These are phyloP conservation scores for Pachyseris speciosa DNA, from an alignment of 64 coral and sea anemone genomes.

Conservation along the genomic window DNA sequence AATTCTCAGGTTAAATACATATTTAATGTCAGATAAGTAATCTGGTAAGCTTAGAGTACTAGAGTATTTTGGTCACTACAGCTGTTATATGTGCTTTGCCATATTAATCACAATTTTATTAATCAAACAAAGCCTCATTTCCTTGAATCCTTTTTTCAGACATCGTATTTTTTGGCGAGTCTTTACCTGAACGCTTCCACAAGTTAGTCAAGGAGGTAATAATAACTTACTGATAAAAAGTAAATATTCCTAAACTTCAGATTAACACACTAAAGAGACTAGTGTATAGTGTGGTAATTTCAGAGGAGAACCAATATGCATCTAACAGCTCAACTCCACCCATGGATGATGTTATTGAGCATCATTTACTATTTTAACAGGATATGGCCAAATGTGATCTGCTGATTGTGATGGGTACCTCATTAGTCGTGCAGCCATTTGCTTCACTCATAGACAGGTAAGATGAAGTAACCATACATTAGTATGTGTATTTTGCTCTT, in stretches of 20 bases:
- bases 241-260: not conserved
- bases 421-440: constrained; percentile 93
- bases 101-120: too few species aligned
- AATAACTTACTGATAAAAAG: not conserved
- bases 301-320: too few species aligned
- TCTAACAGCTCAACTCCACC: too few species aligned
- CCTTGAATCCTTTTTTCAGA: constrained; percentile 45
- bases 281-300: too few species aligned
- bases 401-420: constrained; percentile 97
- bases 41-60: too few species aligned
- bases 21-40: too few species aligned
- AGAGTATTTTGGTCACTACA: too few species aligned
- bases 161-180: constrained; percentile 99
- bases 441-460: constrained; percentile 92
- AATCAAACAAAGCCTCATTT: not conserved
- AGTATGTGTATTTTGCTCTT: not conserved
- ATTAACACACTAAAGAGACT: too few species aligned
- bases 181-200: constrained; percentile 77
- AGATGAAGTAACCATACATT: not conserved
- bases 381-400: constrained; percentile 90
- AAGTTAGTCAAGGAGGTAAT: constrained; percentile 64
- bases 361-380: too few species aligned
- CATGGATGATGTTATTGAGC: too few species aligned
- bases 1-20: too few species aligned
- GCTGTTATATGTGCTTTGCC: too few species aligned